Conservation (phyloP, 2,113 vertebrate species). For the Lathamus discolor region DNA sequence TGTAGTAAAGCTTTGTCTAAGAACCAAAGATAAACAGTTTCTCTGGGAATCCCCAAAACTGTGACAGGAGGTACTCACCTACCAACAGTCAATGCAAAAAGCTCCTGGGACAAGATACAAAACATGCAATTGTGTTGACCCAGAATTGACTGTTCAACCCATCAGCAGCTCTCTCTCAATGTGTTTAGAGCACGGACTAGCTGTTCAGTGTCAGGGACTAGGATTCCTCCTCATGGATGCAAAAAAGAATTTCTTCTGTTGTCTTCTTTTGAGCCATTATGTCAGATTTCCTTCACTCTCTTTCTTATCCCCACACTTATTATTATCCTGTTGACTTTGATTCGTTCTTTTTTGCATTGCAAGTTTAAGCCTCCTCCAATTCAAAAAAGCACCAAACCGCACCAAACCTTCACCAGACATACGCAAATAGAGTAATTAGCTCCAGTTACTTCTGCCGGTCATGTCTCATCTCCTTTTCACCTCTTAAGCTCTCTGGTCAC, state of each 20-base stretch:
- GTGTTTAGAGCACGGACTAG: neutral
- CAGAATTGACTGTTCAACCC: neutral
- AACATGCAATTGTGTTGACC: neutral
- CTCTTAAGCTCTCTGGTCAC: neutral
- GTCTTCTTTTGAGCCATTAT: neutral
- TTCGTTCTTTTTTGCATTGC: neutral
- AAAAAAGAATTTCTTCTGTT: neutral
- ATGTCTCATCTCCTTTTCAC: neutral
- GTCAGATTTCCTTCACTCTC: neutral
- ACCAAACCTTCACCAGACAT: neutral
- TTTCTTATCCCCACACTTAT: neutral
- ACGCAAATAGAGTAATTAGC: neutral
- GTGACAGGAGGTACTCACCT: neutral
- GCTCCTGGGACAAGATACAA: neutral
- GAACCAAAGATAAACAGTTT: neutral
- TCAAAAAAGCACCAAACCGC: neutral
- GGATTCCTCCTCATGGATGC: rapidly evolving
- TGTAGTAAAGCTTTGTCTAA: neutral
- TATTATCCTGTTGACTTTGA: neutral
- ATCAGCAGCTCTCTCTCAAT: neutral
- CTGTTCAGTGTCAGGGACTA: neutral
- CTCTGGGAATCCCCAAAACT: neutral
- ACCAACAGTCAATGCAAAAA: neutral
- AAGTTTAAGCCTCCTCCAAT: neutral
- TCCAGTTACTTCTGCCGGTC: neutral